phyloP scores from a whole-genome alignment of 2,113 vertebrate genomes.

The Cinclus mexicanus region DNA sequence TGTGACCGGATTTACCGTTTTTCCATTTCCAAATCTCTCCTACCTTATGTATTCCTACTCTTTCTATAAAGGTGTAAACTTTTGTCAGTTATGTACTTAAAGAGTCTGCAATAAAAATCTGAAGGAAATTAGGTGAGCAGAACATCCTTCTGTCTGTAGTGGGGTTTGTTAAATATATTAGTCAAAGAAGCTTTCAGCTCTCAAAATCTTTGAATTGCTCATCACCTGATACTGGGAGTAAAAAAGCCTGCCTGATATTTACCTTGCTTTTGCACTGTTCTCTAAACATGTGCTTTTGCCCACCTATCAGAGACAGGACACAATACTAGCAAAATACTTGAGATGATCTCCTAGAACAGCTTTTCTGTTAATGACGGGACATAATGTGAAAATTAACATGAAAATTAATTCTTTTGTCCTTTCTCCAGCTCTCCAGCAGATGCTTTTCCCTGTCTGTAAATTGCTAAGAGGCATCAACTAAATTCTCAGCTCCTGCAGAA shows the following conservation, averaged over 20 bases:
- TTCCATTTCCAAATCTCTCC: background rate
- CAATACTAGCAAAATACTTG: background rate
- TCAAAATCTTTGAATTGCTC: background rate
- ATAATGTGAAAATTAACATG: background rate
- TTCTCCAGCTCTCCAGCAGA: background rate
- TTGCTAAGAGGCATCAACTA: background rate
- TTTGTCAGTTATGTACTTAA: background rate
- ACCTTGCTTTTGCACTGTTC: background rate
- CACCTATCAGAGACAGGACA: background rate
- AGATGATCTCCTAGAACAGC: background rate
- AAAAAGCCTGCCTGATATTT: background rate
- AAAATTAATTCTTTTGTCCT: background rate
- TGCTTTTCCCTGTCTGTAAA: background rate
- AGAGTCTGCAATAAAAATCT: background rate
- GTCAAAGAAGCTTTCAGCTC: background rate
- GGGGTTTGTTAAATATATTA: background rate
- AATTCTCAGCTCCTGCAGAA: background rate
- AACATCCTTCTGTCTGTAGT: background rate
- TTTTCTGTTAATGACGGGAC: background rate
- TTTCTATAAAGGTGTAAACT: background rate
- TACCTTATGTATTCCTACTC: background rate
- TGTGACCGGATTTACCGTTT: background rate
- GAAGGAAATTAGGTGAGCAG: background rate
- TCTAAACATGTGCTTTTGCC: background rate
- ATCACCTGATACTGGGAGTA: background rate